Evolutionary conservation across 2,888 invertebrate species (phyloP), one percentile per base, ranked within the genome.

Genomic region (Ariolimax columbianus): DNA sequence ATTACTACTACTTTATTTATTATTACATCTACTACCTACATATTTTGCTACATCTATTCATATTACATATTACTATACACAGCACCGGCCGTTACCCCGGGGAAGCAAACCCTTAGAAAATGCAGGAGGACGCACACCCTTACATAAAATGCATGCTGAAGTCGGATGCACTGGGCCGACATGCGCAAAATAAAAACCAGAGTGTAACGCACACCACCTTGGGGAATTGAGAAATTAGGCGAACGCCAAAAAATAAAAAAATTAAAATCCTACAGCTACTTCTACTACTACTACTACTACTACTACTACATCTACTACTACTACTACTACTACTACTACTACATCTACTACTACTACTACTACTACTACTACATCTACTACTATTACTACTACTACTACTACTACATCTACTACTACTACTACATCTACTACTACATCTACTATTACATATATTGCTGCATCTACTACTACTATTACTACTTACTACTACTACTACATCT

Each of bases 391-490:
- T 55, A 23, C 23, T 55, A 23, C 23, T 19, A 17, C 55, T 47
- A 6, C 68, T 68, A 68, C 68, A 36, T 17, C 19, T 36, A 36
- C 68, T 68, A 36, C 68, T 36, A 36, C 68, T 7, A 14, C 77
- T 55, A 33, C 77, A 55, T 30, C 77, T 77, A 51, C 77, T 77
- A 36, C 59, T 59, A 36, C 63, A 47, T 2, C 78, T 38, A 36
- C 78, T 59, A 23, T 38, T 78, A 78, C 59, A 36, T n/a, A 26
- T 59, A 59, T 33, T 78, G 36, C 78, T 59, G 14, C 63, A 23
- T 38, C 59, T 59, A 59, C 14, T 30, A 63, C 63, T 63, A 30
- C 63, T 63, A 30, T 6, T 63, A 30, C n/a, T 26, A 63, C 17
- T 63, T 43, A 40, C 40, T 72, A 40, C 40, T 19, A 40, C 40